Evolutionary conservation across 2,113 vertebrate genomes (phyloP), one percentile per base, ranked within the genome.

Genomic region (Gymnobelideus leadbeateri): DNA sequence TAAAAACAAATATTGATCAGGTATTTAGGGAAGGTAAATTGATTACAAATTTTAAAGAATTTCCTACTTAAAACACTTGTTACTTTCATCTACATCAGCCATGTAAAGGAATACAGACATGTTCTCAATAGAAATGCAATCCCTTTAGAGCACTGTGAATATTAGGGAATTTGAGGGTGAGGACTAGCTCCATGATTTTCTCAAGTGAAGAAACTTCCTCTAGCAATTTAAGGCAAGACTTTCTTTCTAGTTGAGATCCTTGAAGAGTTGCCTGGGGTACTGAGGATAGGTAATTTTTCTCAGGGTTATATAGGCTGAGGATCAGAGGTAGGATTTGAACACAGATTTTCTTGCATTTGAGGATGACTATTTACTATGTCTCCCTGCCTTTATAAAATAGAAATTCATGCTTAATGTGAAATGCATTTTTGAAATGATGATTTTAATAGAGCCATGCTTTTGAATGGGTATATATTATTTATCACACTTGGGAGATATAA

Each of bases 351-450:
- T 16, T 23, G 16, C 6, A 8, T 84, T 84, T 43, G 68, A 84
- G 68, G 19, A 7, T 84, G 19, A 6, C 68, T 68, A 68, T 68
- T 9, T 57, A 28, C 55, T 14, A 68, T 37, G 28, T 37, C 7
- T 23, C 2, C 10, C 6, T 84, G 68, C n/a, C n/a, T 21, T 43
- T 43, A 10, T 96, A 51, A 92, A 95, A 94, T 97, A 84, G 16
- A 7, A 93, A 98, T 96, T 98, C 95, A 95, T 98, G 89, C 97
- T 98, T 98, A 97, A 95, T 98, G 98, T 98, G 97, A 98, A 96
- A 96, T 97, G 31, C 50, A 91, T 95, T 19, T 68, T 94, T 96
- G 89, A 98, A 95, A 97, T 95, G 97, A 91, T 98, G 94, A 47
- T 93, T 98, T 98, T 98, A 97, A 97, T 98, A 98, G 98, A 94